These are phyloP conservation scores for Ormyrus thymus DNA, from an alignment of 2,888 invertebrate species.

Conservation along the genomic window DNA sequence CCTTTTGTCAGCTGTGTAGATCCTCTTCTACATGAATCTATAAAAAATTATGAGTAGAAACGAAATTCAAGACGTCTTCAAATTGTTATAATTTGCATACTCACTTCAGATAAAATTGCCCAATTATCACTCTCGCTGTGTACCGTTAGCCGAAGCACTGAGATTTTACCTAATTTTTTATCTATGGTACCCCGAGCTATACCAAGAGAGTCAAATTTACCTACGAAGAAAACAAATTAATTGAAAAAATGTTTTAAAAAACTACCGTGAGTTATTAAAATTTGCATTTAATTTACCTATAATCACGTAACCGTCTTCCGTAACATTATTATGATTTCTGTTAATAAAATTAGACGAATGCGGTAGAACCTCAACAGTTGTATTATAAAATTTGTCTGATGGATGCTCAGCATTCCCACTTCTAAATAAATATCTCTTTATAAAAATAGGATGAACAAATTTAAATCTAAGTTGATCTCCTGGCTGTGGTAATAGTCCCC, in stretches of 20 bases:
- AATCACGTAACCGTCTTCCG: constrained; percentile 82
- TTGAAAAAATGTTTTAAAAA: not conserved
- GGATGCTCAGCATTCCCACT: constrained; percentile 94
- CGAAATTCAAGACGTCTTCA: too few relatives aligned
- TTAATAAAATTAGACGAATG: constrained; percentile 74
- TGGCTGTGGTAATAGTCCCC: constrained; percentile 90
- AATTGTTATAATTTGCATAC: constrained; percentile 58
- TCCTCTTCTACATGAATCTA: constrained; percentile 73
- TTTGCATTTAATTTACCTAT: constrained; percentile 78
- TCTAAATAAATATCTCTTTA: constrained; percentile 86
- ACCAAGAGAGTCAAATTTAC: constrained; percentile 88
- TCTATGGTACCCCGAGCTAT: constrained; percentile 85
- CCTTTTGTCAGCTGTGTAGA: constrained; percentile 71
- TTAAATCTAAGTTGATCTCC: constrained; percentile 89
- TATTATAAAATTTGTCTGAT: constrained; percentile 90
- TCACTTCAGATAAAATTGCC: constrained; percentile 94
- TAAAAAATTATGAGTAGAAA: constrained; percentile 23
- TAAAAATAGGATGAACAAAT: constrained; percentile 83
- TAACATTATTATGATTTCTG: constrained; percentile 78
- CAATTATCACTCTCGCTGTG: constrained; percentile 89
- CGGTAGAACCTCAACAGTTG: constrained; percentile 88
- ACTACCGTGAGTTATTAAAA: constrained; percentile 76
- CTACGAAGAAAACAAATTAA: constrained; percentile 73
- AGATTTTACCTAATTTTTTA: constrained; percentile 81
- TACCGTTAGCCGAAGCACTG: constrained; percentile 85